Base-by-base conservation (phyloP, 2,113 vertebrate species). In the Gobius niger region DNA sequence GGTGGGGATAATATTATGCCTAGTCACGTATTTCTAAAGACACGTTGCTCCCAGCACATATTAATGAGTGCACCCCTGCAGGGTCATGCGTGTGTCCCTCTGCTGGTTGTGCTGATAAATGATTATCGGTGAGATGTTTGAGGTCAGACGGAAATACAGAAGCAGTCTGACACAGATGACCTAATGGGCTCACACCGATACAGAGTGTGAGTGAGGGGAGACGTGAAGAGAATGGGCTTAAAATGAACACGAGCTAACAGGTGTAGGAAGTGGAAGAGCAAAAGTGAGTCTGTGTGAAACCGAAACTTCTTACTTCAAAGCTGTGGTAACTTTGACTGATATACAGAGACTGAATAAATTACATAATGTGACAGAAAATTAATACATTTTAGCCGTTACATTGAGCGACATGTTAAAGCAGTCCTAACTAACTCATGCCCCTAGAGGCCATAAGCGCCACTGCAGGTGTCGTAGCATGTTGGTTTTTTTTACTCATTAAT, bases 61-160 rank as follows among this genome's bases (percentile, higher is more conserved):
- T 76, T 59, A 34, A 41, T 54, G 40, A 53, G 46, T 41, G 12
- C 41, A 72, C 18, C 11, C 47, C 11, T 44, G 42, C 16, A 56
- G 47, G 47, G n/a, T 78, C 65, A 49, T 64, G 34, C 53, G 53
- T 18, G 34, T 14, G 50, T 47, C 16, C 34, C 24, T 67, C 51
- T 76, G 51, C 73, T 51, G 72, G 52, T 16, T 42, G 56, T 59
- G 7, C 44, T 67, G 70, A 83, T 54, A 71, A 78, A 62, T 0
- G 6, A 67, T 69, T 49, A 78, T 46, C 69, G 49, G n/a, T 59
- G 79, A 75, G 77, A 63, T 12, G 11, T 77, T 83, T 70, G 12
- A 75, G 75, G 71, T 69, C 72, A 67, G 50, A 70, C 49, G 49
- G 18, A 63, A 67, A 64, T 75, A 65, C 14, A 5, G 52, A 70